Evolutionary conservation across 2,888 invertebrate species (phyloP), one percentile per base, ranked within the genome.

Genomic region (Rhamnusium bicolor): DNA sequence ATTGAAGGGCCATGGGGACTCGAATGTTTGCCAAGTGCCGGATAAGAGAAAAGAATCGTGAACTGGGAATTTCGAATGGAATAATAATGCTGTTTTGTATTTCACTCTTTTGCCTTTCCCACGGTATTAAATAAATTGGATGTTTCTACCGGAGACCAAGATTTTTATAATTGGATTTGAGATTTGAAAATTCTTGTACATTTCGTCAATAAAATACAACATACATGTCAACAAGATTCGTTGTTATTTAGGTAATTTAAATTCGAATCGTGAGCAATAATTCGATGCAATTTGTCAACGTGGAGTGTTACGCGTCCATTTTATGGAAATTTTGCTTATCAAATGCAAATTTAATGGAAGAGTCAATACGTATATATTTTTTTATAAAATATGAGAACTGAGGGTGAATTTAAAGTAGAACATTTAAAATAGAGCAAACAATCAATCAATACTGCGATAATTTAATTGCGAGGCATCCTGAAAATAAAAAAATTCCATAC

Each of bases 21-120:
- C 69, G 65, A 76, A 72, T 73, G 71, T 69, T 79, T 74, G 76
- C 73, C 76, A 77, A 75, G 75, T 71, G 62, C 66, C 24, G 73
- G 69, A 77, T 78, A 73, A 73, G 71, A 72, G 71, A 79, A 78
- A 78, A 75, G 77, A 79, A 77, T 73, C 54, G 71, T 62, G 74
- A 58, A 63, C 67, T 47, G 71, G 70, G 68, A 78, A 67, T 74
- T 74, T 18, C 53, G 53, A 63, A 78, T 76, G 76, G 78, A 77
- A 77, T 77, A 77, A 79, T 78, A 77, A 80, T 77, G 77, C 67
- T 73, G 71, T 70, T 73, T 75, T 75, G 75, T 72, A 51, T 78
- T 78, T 74, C 53, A 69, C 54, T 71, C 70, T 46, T 69, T 66
- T 65, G 1, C 51, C 63, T 14, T 56, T 74, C 54, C 49, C 70